Conservation (phyloP, 2,797 vertebrate species). For the Macroramphosus scolopax region DNA sequence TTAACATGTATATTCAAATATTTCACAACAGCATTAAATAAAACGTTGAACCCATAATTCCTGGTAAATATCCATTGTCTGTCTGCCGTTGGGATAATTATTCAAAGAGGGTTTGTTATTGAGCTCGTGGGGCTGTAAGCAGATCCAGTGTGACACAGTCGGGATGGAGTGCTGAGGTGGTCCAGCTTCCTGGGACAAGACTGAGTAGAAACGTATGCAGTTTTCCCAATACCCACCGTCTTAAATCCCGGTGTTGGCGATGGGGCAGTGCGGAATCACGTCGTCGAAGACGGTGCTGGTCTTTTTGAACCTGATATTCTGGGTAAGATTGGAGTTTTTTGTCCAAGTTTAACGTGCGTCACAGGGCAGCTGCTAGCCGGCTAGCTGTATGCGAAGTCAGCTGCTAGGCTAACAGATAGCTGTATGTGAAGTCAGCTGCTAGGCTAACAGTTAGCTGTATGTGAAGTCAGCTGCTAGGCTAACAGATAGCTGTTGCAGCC, state of each 20-base stretch:
- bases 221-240: constrained; percentile 3
- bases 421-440: constrained; percentile 18
- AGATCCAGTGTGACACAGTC: background rate
- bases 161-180: constrained; percentile 26
- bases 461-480: constrained; percentile 19
- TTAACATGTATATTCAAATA: too few relatives aligned
- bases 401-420: constrained; percentile 11
- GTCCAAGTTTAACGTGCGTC: constrained; percentile 56
- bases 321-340: constrained; percentile 78
- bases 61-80: too few relatives aligned
- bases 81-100: too few relatives aligned
- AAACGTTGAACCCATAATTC: too few relatives aligned
- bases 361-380: constrained; percentile 26
- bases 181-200: constrained; percentile 32
- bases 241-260: constrained; percentile 46
- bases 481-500: background rate
- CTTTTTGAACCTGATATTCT: constrained; percentile 95
- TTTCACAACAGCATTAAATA: too few relatives aligned
- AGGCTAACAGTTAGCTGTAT: constrained; percentile 2
- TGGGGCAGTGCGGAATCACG: constrained; percentile 93
- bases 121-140: background rate
- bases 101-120: too few relatives aligned
- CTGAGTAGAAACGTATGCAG: constrained; percentile 26
- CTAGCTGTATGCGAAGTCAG: constrained; percentile 13
- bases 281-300: constrained; percentile 96